Percentiles rank a stretch among this genome's conserved stretches.
Conservation (phyloP, 2,113 vertebrate genomes). For the Hystrix brachyura region DNA sequence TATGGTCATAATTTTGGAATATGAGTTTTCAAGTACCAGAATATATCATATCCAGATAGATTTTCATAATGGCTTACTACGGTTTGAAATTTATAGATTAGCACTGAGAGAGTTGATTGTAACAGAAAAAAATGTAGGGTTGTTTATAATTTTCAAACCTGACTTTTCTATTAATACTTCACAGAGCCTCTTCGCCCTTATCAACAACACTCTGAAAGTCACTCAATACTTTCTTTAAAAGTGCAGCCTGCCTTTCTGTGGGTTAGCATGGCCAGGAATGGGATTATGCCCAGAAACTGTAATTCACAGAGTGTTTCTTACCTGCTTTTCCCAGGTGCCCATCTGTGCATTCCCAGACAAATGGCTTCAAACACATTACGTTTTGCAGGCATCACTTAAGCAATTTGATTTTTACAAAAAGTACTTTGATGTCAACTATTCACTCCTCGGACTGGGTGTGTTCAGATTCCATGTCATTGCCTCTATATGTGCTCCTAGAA, state of each 20-base stretch:
- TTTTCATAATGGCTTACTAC: not conserved
- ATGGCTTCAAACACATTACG: conserved; percentile 69
- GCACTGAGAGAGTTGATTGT: not conserved
- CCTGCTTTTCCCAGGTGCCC: conserved; percentile 69
- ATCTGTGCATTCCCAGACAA: conserved; percentile 73
- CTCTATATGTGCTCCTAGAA: conserved; percentile 3
- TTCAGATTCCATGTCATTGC: not conserved
- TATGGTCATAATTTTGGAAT: conserved; percentile 14
- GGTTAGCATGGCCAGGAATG: not conserved
- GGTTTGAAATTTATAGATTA: not conserved
- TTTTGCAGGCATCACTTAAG: conserved; percentile 72
- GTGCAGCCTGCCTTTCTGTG: not conserved
- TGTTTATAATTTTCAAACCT: conserved; percentile 12
- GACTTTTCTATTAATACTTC: not conserved
- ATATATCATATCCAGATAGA: not conserved
- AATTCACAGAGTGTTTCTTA: conserved; percentile 24
- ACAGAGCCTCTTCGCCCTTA: not conserved
- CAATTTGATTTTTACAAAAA: conserved; percentile 78
- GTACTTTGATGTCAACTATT: conserved; percentile 76
- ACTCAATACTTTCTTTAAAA: conserved; percentile 60
- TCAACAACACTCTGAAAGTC: not conserved
- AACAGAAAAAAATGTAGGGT: not conserved
- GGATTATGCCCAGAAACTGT: not conserved
- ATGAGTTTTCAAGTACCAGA: not conserved
- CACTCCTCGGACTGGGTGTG: conserved; percentile 74